These are phyloP conservation scores for Galeruca laticollis DNA, from an alignment of 2,888 invertebrate species.

Conservation along the genomic window DNA sequence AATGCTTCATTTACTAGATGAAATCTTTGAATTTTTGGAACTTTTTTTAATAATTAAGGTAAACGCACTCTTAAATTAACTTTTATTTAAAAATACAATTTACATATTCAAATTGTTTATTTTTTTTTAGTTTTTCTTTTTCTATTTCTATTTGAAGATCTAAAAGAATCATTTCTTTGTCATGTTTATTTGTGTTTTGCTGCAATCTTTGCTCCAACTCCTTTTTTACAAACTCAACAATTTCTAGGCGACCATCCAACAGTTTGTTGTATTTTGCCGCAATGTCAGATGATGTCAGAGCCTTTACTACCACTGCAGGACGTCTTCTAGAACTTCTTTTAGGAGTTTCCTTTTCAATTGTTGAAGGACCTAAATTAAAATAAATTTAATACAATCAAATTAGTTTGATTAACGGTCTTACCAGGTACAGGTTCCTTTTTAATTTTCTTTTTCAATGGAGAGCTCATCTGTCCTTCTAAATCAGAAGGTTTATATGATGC, in stretches of 20 bases:
- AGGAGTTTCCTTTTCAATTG: constrained; percentile 1
- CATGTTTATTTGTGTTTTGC: not conserved
- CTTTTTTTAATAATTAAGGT: too few species aligned
- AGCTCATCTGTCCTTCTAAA: constrained; percentile 8
- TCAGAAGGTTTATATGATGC: constrained; percentile 13
- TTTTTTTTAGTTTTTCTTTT: too few species aligned
- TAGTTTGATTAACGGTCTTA: constrained; percentile 9
- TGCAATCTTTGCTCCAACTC: not conserved
- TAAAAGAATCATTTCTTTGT: constrained; percentile 17
- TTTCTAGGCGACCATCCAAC: constrained; percentile 12
- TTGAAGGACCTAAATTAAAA: constrained; percentile 17
- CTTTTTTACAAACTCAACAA: not conserved
- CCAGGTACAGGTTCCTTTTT: constrained; percentile 18
- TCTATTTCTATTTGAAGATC: too few species aligned
- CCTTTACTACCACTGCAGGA: constrained; percentile 7
- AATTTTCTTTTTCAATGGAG: constrained; percentile 21
- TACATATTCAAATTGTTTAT: too few species aligned
- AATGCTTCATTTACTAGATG: too few species aligned
- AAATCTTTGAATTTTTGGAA: too few species aligned
- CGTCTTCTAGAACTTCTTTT: constrained; percentile 9
- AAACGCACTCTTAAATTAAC: too few species aligned
- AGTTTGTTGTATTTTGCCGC: constrained; percentile 15
- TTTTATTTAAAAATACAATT: too few species aligned
- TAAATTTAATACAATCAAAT: not conserved
- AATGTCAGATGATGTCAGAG: constrained; percentile 13